A percentile compares a stretch with the other conserved stretches of the same genome.
Evolutionary conservation across 1,140 invertebrate genomes (phyloP).

Genomic region (Plodia interpunctella): DNA sequence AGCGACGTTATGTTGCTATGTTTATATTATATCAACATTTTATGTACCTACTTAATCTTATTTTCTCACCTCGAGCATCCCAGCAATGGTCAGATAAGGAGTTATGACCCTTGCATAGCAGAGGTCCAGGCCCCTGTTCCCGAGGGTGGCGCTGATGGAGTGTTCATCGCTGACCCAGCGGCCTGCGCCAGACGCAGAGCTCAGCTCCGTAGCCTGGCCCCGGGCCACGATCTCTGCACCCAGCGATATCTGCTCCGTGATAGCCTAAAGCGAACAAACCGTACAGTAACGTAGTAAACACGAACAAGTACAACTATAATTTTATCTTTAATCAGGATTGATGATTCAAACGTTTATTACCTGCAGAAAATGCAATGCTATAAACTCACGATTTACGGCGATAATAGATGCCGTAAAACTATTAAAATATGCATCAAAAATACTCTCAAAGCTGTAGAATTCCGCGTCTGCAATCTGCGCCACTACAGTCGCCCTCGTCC

Average conservation of each 20-base stretch:
- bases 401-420: constrained; percentile 58
- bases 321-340: no score
- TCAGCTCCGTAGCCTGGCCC: constrained; percentile 45
- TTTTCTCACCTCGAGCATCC: constrained; percentile 58
- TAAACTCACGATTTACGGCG: constrained; percentile 63
- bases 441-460: constrained; percentile 63
- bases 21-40: no score
- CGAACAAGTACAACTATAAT: no score
- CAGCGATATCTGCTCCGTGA: constrained; percentile 50
- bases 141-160: constrained; percentile 57
- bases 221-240: constrained; percentile 61
- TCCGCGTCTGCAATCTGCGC: constrained; percentile 60
- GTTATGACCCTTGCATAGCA: constrained; percentile 54
- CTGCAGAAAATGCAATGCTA: constrained; percentile 64
- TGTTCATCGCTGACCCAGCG: constrained; percentile 48
- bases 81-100: constrained; percentile 57
- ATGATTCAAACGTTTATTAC: constrained; percentile 23
- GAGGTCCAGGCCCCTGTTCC: constrained; percentile 59
- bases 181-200: constrained; percentile 52
- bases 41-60: not conserved
- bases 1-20: no score
- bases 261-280: constrained; percentile 32
- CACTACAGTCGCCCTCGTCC: constrained; percentile 55
- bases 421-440: constrained; percentile 59
- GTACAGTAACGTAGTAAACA: not conserved